Evolutionary conservation across 2,888 invertebrate genomes (phyloP), one percentile per base, ranked within the genome.

Genomic region (Noctua fimbriata): DNA sequence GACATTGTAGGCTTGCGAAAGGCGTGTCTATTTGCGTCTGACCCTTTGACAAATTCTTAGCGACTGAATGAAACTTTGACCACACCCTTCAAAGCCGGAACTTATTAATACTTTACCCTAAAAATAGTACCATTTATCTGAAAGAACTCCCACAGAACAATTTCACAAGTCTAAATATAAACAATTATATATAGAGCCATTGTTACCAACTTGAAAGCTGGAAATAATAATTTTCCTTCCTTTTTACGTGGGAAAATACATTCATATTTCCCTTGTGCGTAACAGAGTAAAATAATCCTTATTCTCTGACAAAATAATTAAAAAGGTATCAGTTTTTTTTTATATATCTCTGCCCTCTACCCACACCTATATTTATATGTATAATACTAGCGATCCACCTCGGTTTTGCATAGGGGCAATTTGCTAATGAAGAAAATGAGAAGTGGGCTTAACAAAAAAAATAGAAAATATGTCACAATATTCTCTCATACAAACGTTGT

Each of bases 141-240:
- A 36, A 74, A 47, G 0, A 58, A 52, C 82, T 52, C 82, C 67
- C 6, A 44, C 60, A 21, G 55, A 79, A 60, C 7, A 52, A 36
- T 44, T 14, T 52, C 6, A 4, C 49, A 55, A 44, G 2, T 67
- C 73, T 79, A 60, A 44, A 36, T 60, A 69, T 80, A 75, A 47
- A 21, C 9, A 18, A 16, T n/a, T 63, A 69, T 69, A 47, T 69
- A 80, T 80, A 80, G 49, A 80, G 10, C 3, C n/a, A 47, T 74
- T 75, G 44, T 52, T 18, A 24, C 18, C 36, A 66, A 73, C 16
- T 0, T 41, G 10, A 41, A 55, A 71, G 44, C 32, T 41, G 41
- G 32, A 79, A 73, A 67, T 58, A 0, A 49, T 21, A 2, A 41
- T 72, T 67, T 73, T 44, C 32, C 55, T 73, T 14, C 18, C n/a